Evolutionary conservation across 2,888 invertebrate genomes (phyloP).

Genomic region (Glyphotaelius pellucidus): DNA sequence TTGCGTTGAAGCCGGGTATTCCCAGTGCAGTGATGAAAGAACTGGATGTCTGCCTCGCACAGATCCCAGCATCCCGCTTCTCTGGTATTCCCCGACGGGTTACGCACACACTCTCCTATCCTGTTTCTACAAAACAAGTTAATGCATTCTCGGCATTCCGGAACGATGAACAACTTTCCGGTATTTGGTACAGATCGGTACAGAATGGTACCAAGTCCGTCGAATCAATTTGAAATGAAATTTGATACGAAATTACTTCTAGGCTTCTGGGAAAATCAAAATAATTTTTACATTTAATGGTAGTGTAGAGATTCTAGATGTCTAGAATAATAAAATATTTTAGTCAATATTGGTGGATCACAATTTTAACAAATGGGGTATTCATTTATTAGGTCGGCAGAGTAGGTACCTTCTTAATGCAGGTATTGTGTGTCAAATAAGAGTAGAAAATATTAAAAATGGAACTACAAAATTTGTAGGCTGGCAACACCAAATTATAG

Average conservation of each 20-base stretch:
- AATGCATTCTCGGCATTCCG: background rate
- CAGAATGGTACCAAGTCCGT: background rate
- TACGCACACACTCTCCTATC: background rate
- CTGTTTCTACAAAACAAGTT: background rate
- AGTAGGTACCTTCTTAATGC: too few relatives aligned
- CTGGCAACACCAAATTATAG: too few relatives aligned
- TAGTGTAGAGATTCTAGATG: background rate
- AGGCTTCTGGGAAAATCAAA: background rate
- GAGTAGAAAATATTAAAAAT: too few relatives aligned
- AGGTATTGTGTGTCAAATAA: too few relatives aligned
- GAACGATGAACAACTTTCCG: background rate
- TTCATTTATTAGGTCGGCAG: too few relatives aligned
- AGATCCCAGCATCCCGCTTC: background rate
- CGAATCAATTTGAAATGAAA: background rate
- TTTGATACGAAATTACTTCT: background rate
- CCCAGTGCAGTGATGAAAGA: background rate
- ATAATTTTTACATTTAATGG: background rate
- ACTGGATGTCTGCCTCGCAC: background rate
- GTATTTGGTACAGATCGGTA: background rate
- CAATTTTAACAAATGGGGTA: too few relatives aligned
- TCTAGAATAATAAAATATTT: too few relatives aligned
- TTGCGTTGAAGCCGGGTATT: background rate
- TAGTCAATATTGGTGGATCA: too few relatives aligned
- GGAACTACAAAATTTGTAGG: too few relatives aligned
- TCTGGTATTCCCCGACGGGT: background rate